Conservation (phyloP, 2,888 invertebrate species). For the Xestia xanthographa region DNA sequence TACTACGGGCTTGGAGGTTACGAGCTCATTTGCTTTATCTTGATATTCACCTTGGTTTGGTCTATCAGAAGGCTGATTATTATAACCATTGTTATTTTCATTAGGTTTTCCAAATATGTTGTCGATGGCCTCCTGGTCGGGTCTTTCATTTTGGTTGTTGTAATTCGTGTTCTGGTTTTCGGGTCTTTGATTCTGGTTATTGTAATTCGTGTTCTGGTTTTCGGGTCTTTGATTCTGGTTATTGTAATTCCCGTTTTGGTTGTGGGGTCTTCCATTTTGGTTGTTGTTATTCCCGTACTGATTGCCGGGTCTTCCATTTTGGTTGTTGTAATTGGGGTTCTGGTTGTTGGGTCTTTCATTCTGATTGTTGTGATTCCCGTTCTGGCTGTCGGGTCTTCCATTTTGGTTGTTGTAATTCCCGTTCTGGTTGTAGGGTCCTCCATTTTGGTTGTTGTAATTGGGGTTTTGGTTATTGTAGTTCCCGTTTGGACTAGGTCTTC, state of each 20-base stretch:
- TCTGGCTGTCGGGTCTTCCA: conserved; percentile 10
- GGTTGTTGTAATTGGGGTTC: neutral
- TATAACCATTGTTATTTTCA: conserved; percentile 40
- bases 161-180: conserved; percentile 7
- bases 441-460: conserved; percentile 5
- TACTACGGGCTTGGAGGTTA: conserved; percentile 37
- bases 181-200: conserved; percentile 27
- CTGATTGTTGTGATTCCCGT: conserved; percentile 17
- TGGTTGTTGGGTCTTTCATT: conserved; percentile 20
- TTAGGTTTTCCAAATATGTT: conserved; percentile 43
- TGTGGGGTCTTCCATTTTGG: conserved; percentile 20
- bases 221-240: conserved; percentile 26
- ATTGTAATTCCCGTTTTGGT: conserved; percentile 12
- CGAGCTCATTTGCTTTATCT: conserved; percentile 37
- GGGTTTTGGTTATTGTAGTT: conserved; percentile 38
- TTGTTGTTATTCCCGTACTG: conserved; percentile 9
- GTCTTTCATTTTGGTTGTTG: conserved; percentile 34
- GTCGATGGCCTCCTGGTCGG: conserved; percentile 24
- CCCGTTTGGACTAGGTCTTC: conserved; percentile 14
- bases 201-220: conserved; percentile 6
- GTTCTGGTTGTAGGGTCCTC: conserved; percentile 11
- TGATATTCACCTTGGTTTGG: conserved; percentile 52
- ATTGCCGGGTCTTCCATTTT: conserved; percentile 24
- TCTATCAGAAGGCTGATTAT: conserved; percentile 45
- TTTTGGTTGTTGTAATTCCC: conserved; percentile 28